Conservation (phyloP, 2,888 invertebrate species). For the Dynastes maya region DNA sequence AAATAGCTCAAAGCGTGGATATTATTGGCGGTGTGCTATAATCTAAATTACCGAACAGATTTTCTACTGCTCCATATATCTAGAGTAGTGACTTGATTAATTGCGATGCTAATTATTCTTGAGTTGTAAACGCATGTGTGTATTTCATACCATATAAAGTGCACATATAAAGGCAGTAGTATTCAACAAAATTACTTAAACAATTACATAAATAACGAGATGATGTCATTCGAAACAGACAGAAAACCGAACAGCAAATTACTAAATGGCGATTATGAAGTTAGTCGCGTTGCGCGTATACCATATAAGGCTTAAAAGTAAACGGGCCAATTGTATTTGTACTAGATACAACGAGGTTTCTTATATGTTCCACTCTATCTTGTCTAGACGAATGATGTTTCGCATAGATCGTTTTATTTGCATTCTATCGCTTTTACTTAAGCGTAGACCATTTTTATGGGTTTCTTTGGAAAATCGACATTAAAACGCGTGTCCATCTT, state of each 20-base stretch:
- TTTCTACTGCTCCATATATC: neutral
- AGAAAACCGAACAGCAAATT: slow-evolving; percentile 36
- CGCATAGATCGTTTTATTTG: slow-evolving; percentile 34
- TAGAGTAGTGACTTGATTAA: slow-evolving; percentile 2
- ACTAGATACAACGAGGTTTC: slow-evolving; percentile 29
- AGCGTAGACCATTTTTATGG: slow-evolving; percentile 17
- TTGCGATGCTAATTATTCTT: slow-evolving; percentile 12
- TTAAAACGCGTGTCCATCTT: slow-evolving; percentile 12
- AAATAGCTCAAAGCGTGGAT: too few relatives aligned
- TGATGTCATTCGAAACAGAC: slow-evolving; percentile 29
- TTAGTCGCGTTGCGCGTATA: slow-evolving; percentile 12
- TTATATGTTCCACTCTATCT: slow-evolving; percentile 24
- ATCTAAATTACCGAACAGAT: too few relatives aligned
- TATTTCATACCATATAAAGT: slow-evolving; percentile 29
- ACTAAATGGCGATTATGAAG: slow-evolving; percentile 44
- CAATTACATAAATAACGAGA: slow-evolving; percentile 40
- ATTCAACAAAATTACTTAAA: slow-evolving; percentile 35
- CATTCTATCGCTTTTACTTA: slow-evolving; percentile 29
- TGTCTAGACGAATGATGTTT: slow-evolving; percentile 30
- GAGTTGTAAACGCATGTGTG: slow-evolving; percentile 15
- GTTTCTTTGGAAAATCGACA: slow-evolving; percentile 9
- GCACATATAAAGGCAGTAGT: slow-evolving; percentile 17
- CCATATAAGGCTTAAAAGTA: slow-evolving; percentile 37
- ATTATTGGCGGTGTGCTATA: too few relatives aligned
- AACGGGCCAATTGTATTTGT: slow-evolving; percentile 40